Evolutionary conservation across 2,797 vertebrate genomes (phyloP).

Genomic region (Phoxinus dragarum): DNA sequence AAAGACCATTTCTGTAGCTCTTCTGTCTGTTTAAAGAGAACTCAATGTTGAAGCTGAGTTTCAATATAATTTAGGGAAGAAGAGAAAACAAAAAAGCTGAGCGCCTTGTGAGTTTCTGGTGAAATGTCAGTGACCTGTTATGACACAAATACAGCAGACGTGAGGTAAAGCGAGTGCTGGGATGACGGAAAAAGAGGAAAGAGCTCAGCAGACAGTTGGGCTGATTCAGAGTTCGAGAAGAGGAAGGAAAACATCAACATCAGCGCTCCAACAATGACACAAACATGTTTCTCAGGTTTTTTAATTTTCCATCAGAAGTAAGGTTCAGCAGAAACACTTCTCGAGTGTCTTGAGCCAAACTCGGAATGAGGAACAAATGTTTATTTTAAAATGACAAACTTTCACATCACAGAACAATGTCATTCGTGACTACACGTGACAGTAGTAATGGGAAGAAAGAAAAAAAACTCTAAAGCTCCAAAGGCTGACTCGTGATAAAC

Average conservation of each 20-base stretch:
- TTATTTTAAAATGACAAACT: background rate
- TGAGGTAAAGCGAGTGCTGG: background rate
- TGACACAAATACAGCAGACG: constrained; percentile 13
- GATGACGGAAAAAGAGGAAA: constrained; percentile 1
- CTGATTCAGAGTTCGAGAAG: background rate
- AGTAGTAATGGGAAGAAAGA: background rate
- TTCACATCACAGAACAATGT: background rate
- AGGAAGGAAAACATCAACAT: constrained; percentile 13
- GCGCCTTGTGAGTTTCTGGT: constrained; percentile 19
- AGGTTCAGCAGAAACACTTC: background rate
- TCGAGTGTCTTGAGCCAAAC: background rate
- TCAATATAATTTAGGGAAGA: background rate
- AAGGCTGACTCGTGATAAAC: constrained; percentile 14
- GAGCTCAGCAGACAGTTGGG: background rate
- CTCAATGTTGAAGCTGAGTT: background rate
- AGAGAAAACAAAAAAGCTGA: background rate
- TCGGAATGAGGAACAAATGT: background rate
- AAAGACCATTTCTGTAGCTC: background rate
- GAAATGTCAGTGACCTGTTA: constrained; percentile 24
- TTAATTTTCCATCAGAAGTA: background rate
- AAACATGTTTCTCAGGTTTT: background rate
- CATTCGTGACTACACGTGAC: background rate
- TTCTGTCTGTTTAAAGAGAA: background rate
- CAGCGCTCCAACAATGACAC: background rate
- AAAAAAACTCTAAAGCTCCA: background rate